A percentile compares a stretch with the other conserved stretches of the same genome.
Conservation (phyloP, 2,888 invertebrate genomes). For the Lottia gigantea region DNA sequence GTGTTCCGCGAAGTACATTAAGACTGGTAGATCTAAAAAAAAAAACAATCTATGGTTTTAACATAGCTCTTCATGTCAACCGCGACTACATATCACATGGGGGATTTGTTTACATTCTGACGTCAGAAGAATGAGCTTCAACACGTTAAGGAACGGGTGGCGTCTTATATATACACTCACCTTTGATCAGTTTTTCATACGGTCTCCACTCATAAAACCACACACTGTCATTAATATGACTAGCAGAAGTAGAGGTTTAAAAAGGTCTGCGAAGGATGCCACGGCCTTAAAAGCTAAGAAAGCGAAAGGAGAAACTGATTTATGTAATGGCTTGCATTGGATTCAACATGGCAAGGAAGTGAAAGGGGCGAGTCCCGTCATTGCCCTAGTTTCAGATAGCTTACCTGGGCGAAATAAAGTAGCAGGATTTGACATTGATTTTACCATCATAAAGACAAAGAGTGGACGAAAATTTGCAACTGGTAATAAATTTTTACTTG, state of each 20-base stretch:
- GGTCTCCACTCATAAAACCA: no score
- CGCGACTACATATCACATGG: no score
- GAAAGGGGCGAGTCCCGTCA: constrained; percentile 49
- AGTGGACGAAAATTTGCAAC: constrained; percentile 64
- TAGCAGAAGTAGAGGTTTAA: constrained; percentile 59
- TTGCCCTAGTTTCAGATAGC: constrained; percentile 48
- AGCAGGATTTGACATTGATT: constrained; percentile 67
- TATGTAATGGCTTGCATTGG: constrained; percentile 52
- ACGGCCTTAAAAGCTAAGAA: constrained; percentile 51
- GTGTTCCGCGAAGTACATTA: no score
- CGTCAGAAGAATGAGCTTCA: no score
- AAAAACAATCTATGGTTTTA: no score
- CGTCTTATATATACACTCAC: no score
- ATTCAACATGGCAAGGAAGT: constrained; percentile 45
- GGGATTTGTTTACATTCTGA: no score
- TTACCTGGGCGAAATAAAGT: constrained; percentile 55
- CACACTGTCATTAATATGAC: constrained; percentile 30
- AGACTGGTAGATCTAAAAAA: no score
- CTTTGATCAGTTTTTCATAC: no score
- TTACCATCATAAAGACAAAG: constrained; percentile 64
- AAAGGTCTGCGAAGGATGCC: constrained; percentile 74
- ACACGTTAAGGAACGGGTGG: no score
- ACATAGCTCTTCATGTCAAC: no score
- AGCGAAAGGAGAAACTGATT: constrained; percentile 58
- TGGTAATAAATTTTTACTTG: constrained; percentile 35